These are phyloP conservation scores for Hiodon tergisus DNA, from an alignment of 2,113 vertebrate species.

Conservation along the genomic window DNA sequence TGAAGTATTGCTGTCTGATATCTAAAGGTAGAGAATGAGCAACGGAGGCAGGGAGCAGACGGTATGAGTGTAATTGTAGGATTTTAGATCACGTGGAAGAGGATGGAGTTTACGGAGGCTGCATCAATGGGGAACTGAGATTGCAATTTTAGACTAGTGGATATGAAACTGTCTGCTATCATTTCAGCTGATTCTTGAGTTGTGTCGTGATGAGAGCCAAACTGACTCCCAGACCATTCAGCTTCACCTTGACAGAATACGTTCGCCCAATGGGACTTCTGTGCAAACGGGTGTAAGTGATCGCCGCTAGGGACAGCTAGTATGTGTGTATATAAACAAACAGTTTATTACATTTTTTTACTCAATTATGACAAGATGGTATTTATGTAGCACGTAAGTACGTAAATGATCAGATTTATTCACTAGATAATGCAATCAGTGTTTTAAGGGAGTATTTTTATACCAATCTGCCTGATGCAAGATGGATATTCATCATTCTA, in stretches of 20 bases:
- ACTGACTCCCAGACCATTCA: conserved; percentile 45
- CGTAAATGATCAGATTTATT: no score
- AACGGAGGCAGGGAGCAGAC: no score
- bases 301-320: no score
- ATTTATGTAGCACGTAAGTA: not conserved
- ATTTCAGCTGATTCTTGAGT: conserved; percentile 57
- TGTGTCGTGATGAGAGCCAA: conserved; percentile 53
- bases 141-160: not conserved
- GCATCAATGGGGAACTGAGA: not conserved
- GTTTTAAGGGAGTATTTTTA: no score
- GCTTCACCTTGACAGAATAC: conserved; percentile 55
- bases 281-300: conserved; percentile 31
- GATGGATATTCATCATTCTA: no score
- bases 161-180: not conserved
- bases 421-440: no score
- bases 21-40: no score
- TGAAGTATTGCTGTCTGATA: not conserved
- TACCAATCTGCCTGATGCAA: no score
- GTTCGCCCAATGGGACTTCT: conserved; percentile 25
- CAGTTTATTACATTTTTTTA: not conserved
- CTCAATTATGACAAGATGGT: not conserved
- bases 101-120: not conserved
- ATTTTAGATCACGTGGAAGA: not conserved
- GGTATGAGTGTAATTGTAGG: no score
- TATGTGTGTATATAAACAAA: not conserved